phyloP scores from a whole-genome alignment of 1,140 invertebrate genomes.

The Trypoxylus dichotomus region DNA sequence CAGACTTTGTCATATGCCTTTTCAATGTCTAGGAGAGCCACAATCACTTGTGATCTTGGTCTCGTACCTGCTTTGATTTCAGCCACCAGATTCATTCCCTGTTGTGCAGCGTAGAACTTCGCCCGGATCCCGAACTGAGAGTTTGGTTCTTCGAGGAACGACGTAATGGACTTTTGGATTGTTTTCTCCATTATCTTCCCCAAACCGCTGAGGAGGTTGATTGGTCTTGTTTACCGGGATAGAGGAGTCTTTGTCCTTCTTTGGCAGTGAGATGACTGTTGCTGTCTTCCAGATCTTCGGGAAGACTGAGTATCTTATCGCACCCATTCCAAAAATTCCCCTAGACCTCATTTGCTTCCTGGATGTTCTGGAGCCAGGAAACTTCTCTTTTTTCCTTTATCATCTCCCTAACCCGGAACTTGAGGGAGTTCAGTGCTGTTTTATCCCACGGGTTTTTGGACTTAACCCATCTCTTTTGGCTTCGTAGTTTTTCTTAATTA shows the following conservation, averaged over 20 bases:
- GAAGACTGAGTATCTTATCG: neutral
- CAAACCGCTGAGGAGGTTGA: neutral
- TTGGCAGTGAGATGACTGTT: neutral
- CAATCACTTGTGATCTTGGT: no score
- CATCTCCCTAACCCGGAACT: neutral
- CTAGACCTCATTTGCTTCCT: neutral
- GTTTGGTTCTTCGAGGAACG: neutral
- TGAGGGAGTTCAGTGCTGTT: neutral
- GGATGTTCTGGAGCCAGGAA: neutral
- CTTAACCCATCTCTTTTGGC: neutral
- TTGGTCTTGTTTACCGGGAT: conserved; percentile 13
- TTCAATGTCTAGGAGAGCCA: no score
- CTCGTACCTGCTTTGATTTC: no score
- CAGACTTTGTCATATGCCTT: no score
- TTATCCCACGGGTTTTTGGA: neutral
- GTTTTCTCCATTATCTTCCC: conserved; percentile 1
- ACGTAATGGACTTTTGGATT: neutral
- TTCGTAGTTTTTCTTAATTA: conserved; percentile 1
- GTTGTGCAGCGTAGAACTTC: neutral
- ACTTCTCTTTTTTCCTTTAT: neutral
- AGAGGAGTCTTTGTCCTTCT: neutral
- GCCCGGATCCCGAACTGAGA: neutral
- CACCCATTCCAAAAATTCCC: neutral
- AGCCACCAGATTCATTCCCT: no score
- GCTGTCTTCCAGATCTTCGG: conserved; percentile 10